Evolutionary conservation across 2,888 invertebrate genomes (phyloP), one percentile per base, ranked within the genome.

Genomic region (Diaprepes abbreviatus): DNA sequence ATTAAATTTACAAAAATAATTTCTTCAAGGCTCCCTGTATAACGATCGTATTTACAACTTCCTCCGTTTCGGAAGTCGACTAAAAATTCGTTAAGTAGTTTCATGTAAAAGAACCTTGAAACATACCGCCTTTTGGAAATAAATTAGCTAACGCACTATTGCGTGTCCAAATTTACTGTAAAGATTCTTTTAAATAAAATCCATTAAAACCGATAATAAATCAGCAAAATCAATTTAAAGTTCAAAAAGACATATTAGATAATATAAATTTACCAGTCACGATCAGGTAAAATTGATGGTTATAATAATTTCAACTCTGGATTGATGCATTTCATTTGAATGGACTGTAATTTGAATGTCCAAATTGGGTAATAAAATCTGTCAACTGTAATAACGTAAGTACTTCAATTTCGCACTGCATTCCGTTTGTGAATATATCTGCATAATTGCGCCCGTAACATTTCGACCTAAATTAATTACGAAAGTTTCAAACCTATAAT

Each of bases 311-410:
- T 24, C 12, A n/a, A 6, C 7, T 6, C 14, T 9, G 28, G 28
- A 50, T 50, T 24, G 28, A 50, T 50, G 28, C 24, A 50, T 28
- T 50, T 28, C 3, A 50, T n/a, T 28, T 50, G 16, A 50, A 50
- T 50, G 16, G 9, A 50, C 10, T 50, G 48, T 28, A 50, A 50
- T 50, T 28, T 50, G 14, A 50, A 50, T 50, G 48, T 14, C 48
- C 48, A 50, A 50, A 50, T 50, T 50, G 28, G 48, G 28, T 24
- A 31, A 50, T 50, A 50, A 50, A 50, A 50, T 50, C 48, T 50
- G 48, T 50, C 28, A 45, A 24, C 45, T 45, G 24, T 45, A 45
- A 24, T 45, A 45, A n/a, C 24, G 12, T 45, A 45, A 50, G 48
- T 50, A 28, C 24, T 50, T 50, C 28, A 50, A 50, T 50, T 50